A percentile compares a stretch with the other conserved stretches of the same genome.
phyloP scores from a whole-genome alignment of 1,140 invertebrate genomes.

The Drosophila quadrilineata region DNA sequence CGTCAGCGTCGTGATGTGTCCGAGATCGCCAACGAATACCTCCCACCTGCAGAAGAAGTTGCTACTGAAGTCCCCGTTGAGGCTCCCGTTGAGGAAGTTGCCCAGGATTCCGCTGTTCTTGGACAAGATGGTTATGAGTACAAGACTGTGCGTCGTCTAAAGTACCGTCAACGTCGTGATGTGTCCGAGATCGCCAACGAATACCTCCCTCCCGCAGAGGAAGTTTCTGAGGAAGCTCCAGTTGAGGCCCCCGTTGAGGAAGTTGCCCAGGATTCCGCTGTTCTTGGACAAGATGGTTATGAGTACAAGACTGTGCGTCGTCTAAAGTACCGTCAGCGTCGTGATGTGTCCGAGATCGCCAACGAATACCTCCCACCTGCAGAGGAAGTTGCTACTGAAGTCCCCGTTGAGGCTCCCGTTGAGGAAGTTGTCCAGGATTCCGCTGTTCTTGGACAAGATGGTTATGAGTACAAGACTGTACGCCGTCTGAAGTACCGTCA shows the following conservation, averaged over 20 bases:
- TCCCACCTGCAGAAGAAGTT: slow-evolving; percentile 43
- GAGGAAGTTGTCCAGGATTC: slow-evolving; percentile 24
- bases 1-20: slow-evolving; percentile 60
- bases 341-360: slow-evolving; percentile 50
- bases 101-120: slow-evolving; percentile 32
- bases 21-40: slow-evolving; percentile 50
- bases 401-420: background rate
- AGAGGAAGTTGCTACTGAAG: slow-evolving; percentile 27
- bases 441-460: slow-evolving; percentile 33
- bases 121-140: slow-evolving; percentile 54
- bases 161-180: slow-evolving; percentile 55
- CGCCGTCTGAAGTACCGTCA: slow-evolving; percentile 41
- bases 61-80: slow-evolving; percentile 11
- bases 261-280: slow-evolving; percentile 14
- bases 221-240: slow-evolving; percentile 11
- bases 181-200: slow-evolving; percentile 42
- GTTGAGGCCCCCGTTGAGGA: slow-evolving; percentile 4
- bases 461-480: slow-evolving; percentile 45
- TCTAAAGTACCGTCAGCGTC: slow-evolving; percentile 44
- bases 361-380: slow-evolving; percentile 55
- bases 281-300: slow-evolving; percentile 42
- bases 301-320: slow-evolving; percentile 49
- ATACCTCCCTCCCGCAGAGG: slow-evolving; percentile 38
- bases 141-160: slow-evolving; percentile 56
- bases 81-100: slow-evolving; percentile 9